Percentiles rank a stretch among this genome's conserved stretches.
Evolutionary conservation across 2,113 vertebrate genomes (phyloP).

Genomic region (Cottus gobio): DNA sequence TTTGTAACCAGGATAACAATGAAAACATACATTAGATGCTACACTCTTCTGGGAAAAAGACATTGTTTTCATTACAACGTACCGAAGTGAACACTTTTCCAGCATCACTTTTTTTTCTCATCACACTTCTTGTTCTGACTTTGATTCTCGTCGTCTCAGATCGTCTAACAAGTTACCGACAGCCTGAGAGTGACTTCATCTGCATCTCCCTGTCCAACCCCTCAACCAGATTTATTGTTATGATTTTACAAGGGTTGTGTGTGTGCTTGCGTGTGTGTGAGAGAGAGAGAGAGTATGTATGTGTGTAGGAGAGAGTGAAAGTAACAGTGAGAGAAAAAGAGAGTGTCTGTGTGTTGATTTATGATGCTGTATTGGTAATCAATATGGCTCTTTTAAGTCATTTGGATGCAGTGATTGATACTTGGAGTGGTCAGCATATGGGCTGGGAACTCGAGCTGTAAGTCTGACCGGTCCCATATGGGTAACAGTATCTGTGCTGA

Average conservation of each 20-base stretch:
- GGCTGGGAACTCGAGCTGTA: slow-evolving; percentile 66
- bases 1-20: slow-evolving; percentile 17
- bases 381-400: slow-evolving; percentile 77
- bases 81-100: background rate
- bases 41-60: background rate
- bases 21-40: slow-evolving; percentile 13
- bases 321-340: slow-evolving; percentile 29
- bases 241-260: slow-evolving; percentile 23
- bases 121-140: background rate
- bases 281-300: background rate
- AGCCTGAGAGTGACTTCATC: slow-evolving; percentile 55
- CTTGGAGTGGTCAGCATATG: slow-evolving; percentile 71
- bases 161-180: slow-evolving; percentile 43
- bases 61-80: slow-evolving; percentile 6
- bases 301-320: slow-evolving; percentile 12
- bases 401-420: slow-evolving; percentile 79
- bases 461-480: slow-evolving; percentile 72
- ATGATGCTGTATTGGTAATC: slow-evolving; percentile 79
- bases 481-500: slow-evolving; percentile 68
- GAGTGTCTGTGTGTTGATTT: slow-evolving; percentile 68
- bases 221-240: slow-evolving; percentile 50
- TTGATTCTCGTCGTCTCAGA: slow-evolving; percentile 17
- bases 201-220: slow-evolving; percentile 27
- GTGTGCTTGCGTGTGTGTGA: slow-evolving; percentile 21
- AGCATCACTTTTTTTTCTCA: background rate